Base-by-base conservation (phyloP, 2,888 invertebrate genomes). In the Nomada flava region DNA sequence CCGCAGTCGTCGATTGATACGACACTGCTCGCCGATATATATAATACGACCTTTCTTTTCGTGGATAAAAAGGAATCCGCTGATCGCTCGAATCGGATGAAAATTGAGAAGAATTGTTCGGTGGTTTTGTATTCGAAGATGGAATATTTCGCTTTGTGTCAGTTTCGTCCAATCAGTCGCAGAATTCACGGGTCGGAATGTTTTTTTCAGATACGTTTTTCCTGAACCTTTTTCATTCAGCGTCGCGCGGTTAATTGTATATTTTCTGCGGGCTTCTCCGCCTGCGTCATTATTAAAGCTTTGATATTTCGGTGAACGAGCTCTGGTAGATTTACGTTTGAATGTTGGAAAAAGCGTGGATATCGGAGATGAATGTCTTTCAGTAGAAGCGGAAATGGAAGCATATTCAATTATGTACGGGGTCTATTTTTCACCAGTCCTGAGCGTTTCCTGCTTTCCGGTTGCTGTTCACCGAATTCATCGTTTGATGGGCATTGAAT, bases 1-100 rank as follows among this genome's bases (percentile, higher is more conserved):
- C 57, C 60, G 42, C 13, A 57, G 71, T 60, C 74, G 59, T 15
- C 50, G 78, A 84, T 87, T 75, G 87, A 85, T 78, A 76, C 77
- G 73, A 79, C 80, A 53, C 68, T 11, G 69, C 53, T 5, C 62
- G 20, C 68, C 69, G 64, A 76, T 78, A 36, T 29, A 29, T n/a
- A 20, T 29, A 75, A 75, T 64, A 53, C 62, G 50, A 55, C 10
- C 26, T n/a, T 69, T 70, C 76, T 76, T 57, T 69, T 50, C 69
- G 10, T 15, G 42, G 68, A 77, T 71, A 75, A 77, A 75, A 82
- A 82, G 59, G 23, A 50, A 74, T 70, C 60, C 57, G 64, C 36
- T 47, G 79, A 77, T 78, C 78, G 68, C 52, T 70, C 72, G 72
- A 26, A 65, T 73, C 47, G 69, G 70, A 73, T 68, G 81, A 67